These are phyloP conservation scores for Dendrolimus houi DNA, from an alignment of 2,888 invertebrate species.

Conservation along the genomic window DNA sequence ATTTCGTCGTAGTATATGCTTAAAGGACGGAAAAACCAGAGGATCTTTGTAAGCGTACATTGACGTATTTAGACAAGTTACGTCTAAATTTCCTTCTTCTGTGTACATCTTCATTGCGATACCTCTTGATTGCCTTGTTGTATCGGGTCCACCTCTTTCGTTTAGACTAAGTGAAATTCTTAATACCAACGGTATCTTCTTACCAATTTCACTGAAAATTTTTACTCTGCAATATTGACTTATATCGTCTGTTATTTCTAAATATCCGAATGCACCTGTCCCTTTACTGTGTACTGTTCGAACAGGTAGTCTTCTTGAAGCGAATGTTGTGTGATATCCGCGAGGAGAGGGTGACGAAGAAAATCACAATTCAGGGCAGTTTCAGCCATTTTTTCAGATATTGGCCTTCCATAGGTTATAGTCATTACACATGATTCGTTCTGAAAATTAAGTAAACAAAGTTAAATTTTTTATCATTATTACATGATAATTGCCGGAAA, in stretches of 20 bases:
- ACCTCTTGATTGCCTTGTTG: slow-evolving; percentile 89
- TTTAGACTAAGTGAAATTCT: slow-evolving; percentile 89
- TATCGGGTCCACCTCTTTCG: slow-evolving; percentile 90
- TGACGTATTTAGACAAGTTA: slow-evolving; percentile 92
- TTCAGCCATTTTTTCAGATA: slow-evolving; percentile 81
- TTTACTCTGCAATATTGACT: slow-evolving; percentile 84
- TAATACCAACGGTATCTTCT: slow-evolving; percentile 83
- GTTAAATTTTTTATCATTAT: too few species aligned
- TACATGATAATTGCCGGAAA: too few species aligned
- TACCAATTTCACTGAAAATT: slow-evolving; percentile 83
- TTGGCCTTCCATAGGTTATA: slow-evolving; percentile 86
- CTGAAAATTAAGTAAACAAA: slow-evolving; percentile 34
- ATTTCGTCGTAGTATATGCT: slow-evolving; percentile 94
- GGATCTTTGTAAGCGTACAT: slow-evolving; percentile 94
- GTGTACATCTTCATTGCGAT: slow-evolving; percentile 95
- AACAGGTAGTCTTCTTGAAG: slow-evolving; percentile 94
- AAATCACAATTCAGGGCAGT: slow-evolving; percentile 86
- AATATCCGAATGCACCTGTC: slow-evolving; percentile 89
- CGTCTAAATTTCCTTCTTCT: slow-evolving; percentile 92
- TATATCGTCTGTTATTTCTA: slow-evolving; percentile 90
- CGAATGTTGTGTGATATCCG: slow-evolving; percentile 87
- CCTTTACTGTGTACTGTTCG: slow-evolving; percentile 96
- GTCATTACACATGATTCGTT: slow-evolving; percentile 76
- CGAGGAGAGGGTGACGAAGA: slow-evolving; percentile 85
- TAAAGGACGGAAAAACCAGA: slow-evolving; percentile 89